These are phyloP conservation scores for Bovichtus diacanthus DNA, from an alignment of 2,797 vertebrate genomes.

Conservation along the genomic window DNA sequence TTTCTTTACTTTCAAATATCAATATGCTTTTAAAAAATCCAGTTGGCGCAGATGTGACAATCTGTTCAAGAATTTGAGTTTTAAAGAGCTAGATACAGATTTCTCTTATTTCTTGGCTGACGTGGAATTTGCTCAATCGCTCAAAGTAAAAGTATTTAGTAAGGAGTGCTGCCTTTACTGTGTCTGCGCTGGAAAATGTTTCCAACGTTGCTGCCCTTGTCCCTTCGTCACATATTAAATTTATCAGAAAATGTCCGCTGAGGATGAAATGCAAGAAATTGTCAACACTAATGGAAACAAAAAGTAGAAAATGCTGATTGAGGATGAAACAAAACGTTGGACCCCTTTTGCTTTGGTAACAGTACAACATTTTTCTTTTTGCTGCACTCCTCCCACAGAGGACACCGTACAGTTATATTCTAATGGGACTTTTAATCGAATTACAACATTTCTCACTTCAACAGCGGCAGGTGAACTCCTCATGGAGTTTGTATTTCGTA, in stretches of 20 bases:
- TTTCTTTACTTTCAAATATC: neutral
- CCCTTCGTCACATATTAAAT: neutral
- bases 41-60: neutral
- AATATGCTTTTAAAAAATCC: neutral
- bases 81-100: neutral
- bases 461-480: conserved; percentile 27
- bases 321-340: neutral
- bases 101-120: neutral
- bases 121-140: neutral
- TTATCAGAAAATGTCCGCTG: neutral
- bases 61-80: neutral
- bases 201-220: neutral
- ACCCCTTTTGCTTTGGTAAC: neutral
- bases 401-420: conserved; percentile 3
- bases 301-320: neutral
- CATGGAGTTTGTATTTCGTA: conserved; percentile 22
- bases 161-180: neutral
- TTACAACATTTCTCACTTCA: conserved; percentile 26
- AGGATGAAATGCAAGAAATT: neutral
- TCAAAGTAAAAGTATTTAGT: neutral
- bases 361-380: neutral
- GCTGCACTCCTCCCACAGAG: conserved; percentile 3
- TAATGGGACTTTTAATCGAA: neutral
- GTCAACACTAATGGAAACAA: neutral
- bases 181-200: neutral